These are phyloP conservation scores for Manacus vitellinus DNA, from an alignment of 2,113 vertebrate species.

Conservation along the genomic window DNA sequence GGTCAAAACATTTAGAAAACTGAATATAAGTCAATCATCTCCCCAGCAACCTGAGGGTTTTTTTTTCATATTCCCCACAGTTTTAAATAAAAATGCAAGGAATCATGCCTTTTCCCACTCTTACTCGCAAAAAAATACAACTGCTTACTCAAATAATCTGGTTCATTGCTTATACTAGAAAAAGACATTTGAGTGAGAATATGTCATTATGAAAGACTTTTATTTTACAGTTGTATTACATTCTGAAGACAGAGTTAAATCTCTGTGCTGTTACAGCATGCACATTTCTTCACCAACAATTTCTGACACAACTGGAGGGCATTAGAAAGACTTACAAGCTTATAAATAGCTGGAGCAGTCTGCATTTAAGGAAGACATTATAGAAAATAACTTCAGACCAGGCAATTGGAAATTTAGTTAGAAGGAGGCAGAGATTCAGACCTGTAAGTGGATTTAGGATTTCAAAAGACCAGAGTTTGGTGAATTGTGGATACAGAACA, in stretches of 20 bases:
- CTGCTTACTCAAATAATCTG: not conserved
- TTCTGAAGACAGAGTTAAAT: not conserved
- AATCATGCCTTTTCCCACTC: not conserved
- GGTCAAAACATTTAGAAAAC: not conserved
- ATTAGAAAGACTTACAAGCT: not conserved
- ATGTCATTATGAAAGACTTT: not conserved
- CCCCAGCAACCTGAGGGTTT: not conserved
- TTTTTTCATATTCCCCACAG: not conserved
- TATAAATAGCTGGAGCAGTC: not conserved
- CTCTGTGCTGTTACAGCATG: not conserved
- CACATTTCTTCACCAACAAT: not conserved
- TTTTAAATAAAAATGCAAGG: not conserved
- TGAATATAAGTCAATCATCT: not conserved
- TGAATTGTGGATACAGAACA: not conserved
- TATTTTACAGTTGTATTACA: not conserved
- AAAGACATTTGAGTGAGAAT: not conserved
- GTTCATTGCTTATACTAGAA: not conserved
- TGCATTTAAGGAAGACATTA: not conserved
- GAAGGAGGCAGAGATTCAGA: not conserved
- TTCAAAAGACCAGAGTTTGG: not conserved
- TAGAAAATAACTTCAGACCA: not conserved
- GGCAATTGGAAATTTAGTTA: not conserved
- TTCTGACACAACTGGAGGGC: not conserved
- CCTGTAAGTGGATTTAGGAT: not conserved
- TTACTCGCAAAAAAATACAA: not conserved